These are phyloP conservation scores for Euglossa dilemma DNA, from an alignment of 1,140 invertebrate species.

Conservation along the genomic window DNA sequence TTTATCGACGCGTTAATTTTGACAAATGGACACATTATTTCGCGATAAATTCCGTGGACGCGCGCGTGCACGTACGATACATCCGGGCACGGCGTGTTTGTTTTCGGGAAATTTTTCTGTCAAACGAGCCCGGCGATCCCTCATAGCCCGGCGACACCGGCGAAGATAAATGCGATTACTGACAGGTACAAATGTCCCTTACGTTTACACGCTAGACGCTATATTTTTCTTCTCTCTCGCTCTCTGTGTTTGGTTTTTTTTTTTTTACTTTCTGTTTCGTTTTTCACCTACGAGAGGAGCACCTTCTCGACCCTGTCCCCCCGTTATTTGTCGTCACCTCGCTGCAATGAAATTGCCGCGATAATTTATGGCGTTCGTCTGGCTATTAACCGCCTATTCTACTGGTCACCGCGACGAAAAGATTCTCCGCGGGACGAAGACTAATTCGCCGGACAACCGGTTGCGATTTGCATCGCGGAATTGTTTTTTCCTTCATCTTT, in stretches of 20 bases:
- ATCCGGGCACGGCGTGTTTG: conserved; percentile 43
- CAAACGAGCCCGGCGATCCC: conserved; percentile 50
- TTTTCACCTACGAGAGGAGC: neutral
- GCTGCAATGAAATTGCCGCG: neutral
- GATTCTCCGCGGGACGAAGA: neutral
- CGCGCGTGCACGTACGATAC: neutral
- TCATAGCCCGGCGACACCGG: conserved; percentile 59
- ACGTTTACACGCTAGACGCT: conserved; percentile 49
- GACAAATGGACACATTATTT: conserved; percentile 37
- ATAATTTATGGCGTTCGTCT: conserved; percentile 6
- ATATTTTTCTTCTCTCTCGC: conserved; percentile 13
- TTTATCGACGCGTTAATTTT: conserved; percentile 47
- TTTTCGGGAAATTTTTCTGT: conserved; percentile 64
- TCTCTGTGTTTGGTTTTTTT: neutral
- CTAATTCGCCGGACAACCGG: neutral
- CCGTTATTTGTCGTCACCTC: neutral
- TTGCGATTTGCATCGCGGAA: neutral
- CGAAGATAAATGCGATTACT: conserved; percentile 64
- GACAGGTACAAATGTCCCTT: conserved; percentile 67
- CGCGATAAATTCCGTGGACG: conserved; percentile 28
- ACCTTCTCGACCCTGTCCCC: neutral
- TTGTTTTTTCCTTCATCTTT: too few relatives aligned
- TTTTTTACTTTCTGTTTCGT: neutral
- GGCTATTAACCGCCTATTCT: neutral
- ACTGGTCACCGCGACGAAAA: neutral